A percentile compares a stretch with the other conserved stretches of the same genome.
Evolutionary conservation across 2,888 invertebrate species (phyloP).

Genomic region (Megamerina dolium): DNA sequence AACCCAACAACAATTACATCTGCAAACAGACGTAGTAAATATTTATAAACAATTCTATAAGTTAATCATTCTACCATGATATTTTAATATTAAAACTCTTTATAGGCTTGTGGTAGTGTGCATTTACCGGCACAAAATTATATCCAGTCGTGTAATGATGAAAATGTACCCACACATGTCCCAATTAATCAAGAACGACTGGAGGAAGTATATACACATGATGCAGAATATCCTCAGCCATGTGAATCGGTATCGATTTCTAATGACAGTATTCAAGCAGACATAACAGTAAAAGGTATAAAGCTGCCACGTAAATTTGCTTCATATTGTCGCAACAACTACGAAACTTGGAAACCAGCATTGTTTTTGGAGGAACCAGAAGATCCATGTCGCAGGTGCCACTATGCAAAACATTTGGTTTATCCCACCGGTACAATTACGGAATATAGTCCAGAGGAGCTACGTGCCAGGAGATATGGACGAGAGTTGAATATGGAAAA

Average conservation of each 20-base stretch:
- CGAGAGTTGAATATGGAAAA: slow-evolving; percentile 20
- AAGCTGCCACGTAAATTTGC: slow-evolving; percentile 44
- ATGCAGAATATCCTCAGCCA: no score
- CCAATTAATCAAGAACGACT: slow-evolving; percentile 25
- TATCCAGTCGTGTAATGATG: no score
- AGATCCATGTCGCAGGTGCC: slow-evolving; percentile 44
- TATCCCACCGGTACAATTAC: slow-evolving; percentile 44
- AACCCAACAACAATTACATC: slow-evolving; percentile 17
- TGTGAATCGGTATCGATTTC: no score
- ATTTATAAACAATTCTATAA: no score
- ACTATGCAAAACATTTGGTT: slow-evolving; percentile 43
- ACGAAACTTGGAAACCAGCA: slow-evolving; percentile 48
- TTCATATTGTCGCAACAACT: slow-evolving; percentile 41
- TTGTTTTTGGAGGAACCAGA: slow-evolving; percentile 47
- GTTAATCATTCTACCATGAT: no score
- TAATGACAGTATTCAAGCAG: no score
- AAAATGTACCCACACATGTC: slow-evolving; percentile 9
- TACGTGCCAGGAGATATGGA: slow-evolving; percentile 37
- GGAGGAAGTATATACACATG: no score
- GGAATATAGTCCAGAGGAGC: slow-evolving; percentile 48
- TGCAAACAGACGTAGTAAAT: no score
- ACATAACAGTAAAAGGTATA: slow-evolving; percentile 34
- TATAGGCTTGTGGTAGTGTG: no score
- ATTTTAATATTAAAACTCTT: no score
- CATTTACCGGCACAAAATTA: no score